Percentiles rank a stretch among this genome's conserved stretches.
These are phyloP conservation scores for Nettapus auritus DNA, from an alignment of 2,113 vertebrate genomes.

Conservation along the genomic window DNA sequence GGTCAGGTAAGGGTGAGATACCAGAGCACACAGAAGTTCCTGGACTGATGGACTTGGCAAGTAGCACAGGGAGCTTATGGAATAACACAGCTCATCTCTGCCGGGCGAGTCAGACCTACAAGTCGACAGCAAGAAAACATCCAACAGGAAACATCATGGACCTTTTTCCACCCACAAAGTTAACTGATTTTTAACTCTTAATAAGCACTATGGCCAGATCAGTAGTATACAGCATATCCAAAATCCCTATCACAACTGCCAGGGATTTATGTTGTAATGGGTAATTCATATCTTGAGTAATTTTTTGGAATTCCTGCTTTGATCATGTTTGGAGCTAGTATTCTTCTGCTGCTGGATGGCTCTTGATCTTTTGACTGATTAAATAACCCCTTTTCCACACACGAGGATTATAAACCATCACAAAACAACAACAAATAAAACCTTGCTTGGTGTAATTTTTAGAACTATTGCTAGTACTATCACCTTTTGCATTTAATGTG, in stretches of 20 bases:
- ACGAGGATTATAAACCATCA: constrained; percentile 28
- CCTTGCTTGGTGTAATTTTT: neutral
- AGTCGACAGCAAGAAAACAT: neutral
- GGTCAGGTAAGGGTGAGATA: neutral
- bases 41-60: neutral
- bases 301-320: constrained; percentile 7
- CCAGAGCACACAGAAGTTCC: neutral
- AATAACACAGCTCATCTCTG: neutral
- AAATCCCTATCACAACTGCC: neutral
- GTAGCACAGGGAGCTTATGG: neutral
- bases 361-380: constrained; percentile 47
- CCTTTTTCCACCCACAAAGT: neutral
- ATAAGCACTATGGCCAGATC: neutral
- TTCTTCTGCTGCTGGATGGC: neutral
- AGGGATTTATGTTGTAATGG: neutral
- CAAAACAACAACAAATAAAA: constrained; percentile 61
- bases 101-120: neutral
- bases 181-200: neutral
- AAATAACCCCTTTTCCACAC: constrained; percentile 13
- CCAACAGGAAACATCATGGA: neutral
- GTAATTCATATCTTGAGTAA: neutral
- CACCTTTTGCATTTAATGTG: constrained; percentile 45
- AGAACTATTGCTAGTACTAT: constrained; percentile 19
- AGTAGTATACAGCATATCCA: neutral
- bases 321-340: neutral